Evolutionary conservation across 1,140 invertebrate genomes (phyloP), one percentile per base, ranked within the genome.

Genomic region (Oedothorax gibbosus): DNA sequence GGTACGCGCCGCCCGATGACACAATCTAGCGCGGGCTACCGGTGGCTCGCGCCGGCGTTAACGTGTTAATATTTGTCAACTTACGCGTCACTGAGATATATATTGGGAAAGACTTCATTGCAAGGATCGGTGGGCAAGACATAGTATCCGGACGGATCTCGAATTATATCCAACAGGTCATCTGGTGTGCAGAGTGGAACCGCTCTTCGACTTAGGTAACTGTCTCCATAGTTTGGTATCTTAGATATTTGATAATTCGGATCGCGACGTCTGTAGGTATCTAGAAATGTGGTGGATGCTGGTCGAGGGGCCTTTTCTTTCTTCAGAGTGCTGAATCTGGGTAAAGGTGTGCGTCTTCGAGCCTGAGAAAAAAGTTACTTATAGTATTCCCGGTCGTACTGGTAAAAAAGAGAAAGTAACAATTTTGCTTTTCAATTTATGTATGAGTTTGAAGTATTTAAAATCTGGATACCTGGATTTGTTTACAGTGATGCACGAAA

Each of bases 131-230:
- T 88, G 4, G 91, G 91, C 12, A 90, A 56, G 86, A 89, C 88
- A n/a, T 88, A 89, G 12, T 90, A 66, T 15, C 89, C 89, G 68
- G 87, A 77, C 6, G 89, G 88, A 7, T 88, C 88, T 60, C 88
- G 89, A 9, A 91, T 89, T 9, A 91, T 90, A 9, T 88, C 87
- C 6, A 87, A 35, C 11, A 91, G 85, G 72, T 91, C 90, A 11
- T 88, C 86, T 7, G 87, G 82, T 6, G 89, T 89, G 86, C 90
- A 90, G 0, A 85, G 81, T 4, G 81, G 71, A 3, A 75, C n/a
- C 12, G 75, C 71, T 7, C 20, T 54, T 12, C 60, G 15, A 21
- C 57, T 84, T 6, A 84, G 64, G 69, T 84, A 72, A 8, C 51
- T 21, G 15, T 50, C 11, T 50, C 7, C 2, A 11, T 53, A 64